Percentiles rank a stretch among this genome's conserved stretches.
Conservation (phyloP, 2,888 invertebrate species). For the Marronus borbonicus region DNA sequence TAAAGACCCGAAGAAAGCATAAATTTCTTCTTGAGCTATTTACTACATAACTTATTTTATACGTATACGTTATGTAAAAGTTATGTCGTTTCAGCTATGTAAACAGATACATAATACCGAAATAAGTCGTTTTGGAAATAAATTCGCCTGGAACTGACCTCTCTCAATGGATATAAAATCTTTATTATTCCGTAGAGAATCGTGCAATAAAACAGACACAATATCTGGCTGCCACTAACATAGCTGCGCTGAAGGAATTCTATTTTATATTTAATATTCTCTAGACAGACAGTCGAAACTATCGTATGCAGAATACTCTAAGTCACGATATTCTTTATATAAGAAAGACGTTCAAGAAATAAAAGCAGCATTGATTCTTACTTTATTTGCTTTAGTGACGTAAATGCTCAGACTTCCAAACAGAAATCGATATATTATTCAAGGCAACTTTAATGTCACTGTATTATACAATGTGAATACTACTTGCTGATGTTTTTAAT, state of each 20-base stretch:
- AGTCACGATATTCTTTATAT: constrained; percentile 25
- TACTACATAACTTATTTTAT: constrained; percentile 12
- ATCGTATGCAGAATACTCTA: neutral
- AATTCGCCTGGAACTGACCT: constrained; percentile 43
- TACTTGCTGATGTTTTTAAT: too few species aligned
- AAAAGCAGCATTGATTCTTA: neutral
- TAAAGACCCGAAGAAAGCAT: constrained; percentile 10
- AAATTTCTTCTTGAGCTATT: neutral
- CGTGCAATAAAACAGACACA: constrained; percentile 45
- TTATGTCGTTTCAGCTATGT: constrained; percentile 20
- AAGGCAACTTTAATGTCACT: too few species aligned
- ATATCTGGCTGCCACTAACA: constrained; percentile 37
- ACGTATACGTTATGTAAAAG: constrained; percentile 20
- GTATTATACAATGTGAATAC: too few species aligned
- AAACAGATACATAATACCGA: constrained; percentile 45
- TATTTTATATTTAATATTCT: constrained; percentile 43
- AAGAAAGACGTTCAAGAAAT: constrained; percentile 20
- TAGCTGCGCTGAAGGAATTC: constrained; percentile 36
- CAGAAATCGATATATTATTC: neutral
- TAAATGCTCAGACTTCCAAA: neutral
- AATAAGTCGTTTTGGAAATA: constrained; percentile 40
- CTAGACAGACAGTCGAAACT: constrained; percentile 36
- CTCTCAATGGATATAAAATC: constrained; percentile 42
- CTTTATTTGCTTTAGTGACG: neutral
- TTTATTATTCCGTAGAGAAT: constrained; percentile 43